Conservation (phyloP, 2,888 invertebrate species). For the Resseliella maxima region DNA sequence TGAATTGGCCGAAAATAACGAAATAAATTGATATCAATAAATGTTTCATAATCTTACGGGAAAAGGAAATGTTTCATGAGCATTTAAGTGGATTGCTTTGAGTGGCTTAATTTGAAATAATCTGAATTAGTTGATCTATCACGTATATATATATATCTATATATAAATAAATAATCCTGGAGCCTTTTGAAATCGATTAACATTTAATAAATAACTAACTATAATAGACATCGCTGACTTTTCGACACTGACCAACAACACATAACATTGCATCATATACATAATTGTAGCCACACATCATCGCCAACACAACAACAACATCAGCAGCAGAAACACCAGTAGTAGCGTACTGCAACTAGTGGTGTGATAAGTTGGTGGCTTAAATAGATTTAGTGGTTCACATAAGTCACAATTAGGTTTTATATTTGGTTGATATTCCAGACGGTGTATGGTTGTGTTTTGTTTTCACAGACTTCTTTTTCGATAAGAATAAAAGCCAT, state of each 20-base stretch:
- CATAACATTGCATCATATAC: no score
- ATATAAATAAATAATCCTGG: not conserved
- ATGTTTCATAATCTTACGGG: not conserved
- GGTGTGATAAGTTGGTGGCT: constrained; percentile 32
- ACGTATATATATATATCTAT: no score
- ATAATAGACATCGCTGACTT: not conserved
- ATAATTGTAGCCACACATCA: not conserved
- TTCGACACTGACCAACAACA: not conserved
- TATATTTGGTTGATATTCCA: not conserved
- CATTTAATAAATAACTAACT: constrained; percentile 33
- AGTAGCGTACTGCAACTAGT: not conserved
- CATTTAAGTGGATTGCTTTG: not conserved
- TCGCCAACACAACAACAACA: no score
- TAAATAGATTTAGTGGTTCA: constrained; percentile 51
- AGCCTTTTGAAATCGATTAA: not conserved
- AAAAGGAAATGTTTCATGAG: not conserved
- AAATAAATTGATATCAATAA: constrained; percentile 6
- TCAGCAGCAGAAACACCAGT: not conserved
- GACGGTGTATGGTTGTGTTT: not conserved
- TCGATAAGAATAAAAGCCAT: not conserved
- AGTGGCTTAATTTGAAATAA: not conserved
- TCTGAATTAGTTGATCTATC: not conserved
- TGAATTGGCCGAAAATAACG: constrained; percentile 62
- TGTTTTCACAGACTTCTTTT: not conserved
- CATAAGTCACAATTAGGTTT: constrained; percentile 48